Base-by-base conservation (phyloP, 2,888 invertebrate genomes). In the Eupithecia exiguata region DNA sequence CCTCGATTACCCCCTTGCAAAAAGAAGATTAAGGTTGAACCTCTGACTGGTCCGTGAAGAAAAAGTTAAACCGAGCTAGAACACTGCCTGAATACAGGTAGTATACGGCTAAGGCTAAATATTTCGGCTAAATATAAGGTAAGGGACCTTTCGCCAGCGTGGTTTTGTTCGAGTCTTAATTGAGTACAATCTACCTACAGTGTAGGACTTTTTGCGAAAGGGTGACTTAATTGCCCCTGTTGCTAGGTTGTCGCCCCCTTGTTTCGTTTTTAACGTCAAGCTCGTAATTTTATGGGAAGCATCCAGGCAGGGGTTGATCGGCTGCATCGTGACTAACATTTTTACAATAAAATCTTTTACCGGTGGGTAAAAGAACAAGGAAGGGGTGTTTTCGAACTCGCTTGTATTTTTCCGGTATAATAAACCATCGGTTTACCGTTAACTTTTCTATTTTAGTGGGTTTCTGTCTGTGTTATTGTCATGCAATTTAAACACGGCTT, bases 241-340 rank as follows among this genome's bases (percentile, higher is more conserved):
- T 75, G 75, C 70, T 72, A 75, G 74, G 74, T 40, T 21, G 63
- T 68, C 65, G 38, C 63, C 72, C 75, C 49, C 70, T 38, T 63
- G 75, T 75, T 75, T 75, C 35, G 70, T 43, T 62, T 46, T 62
- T 71, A 62, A 71, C 65, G 36, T 69, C 66, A 46, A 40, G 10
- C 66, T 35, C 40, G 30, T 65, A 58, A 70, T 70, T 72, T 75
- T 69, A 72, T 68, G 72, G 66, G 49, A 68, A 40, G 14, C 18
- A n/a, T 58, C 25, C 53, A 43, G 36, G 68, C 36, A 62, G 73
- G 62, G 74, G 49, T 70, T 38, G 69, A 46, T 46, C n/a, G 58
- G 25, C 38, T 67, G 43, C 67, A 67, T 18, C 53, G 16, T 69
- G 68, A 69, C 66, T 69, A 69, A 73, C 35, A 25, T 62, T 62